Evolutionary conservation across 1,140 invertebrate species (phyloP), one percentile per base, ranked within the genome.

Genomic region (Oedothorax gibbosus): DNA sequence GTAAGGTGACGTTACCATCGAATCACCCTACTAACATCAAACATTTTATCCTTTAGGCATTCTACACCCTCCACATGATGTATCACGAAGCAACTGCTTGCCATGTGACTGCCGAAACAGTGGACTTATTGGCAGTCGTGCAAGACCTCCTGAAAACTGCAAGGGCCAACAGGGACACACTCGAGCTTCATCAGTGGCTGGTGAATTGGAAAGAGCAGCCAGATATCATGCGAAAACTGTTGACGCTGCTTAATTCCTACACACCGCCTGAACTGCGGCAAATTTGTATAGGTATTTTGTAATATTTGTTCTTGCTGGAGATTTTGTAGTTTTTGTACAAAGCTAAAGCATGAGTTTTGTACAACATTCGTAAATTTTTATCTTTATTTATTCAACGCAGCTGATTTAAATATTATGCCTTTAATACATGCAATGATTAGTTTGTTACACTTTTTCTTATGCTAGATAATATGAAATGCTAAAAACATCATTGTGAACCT

Each of bases 51-150:
- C 90, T 91, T 14, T 88, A 95, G 92, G 95, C 96, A 18, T 93
- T 98, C 88, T 94, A 95, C 90, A 97, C 96, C 86, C 90, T 98
- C 79, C 96, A 97, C 91, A 94, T 96, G 87, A 97, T 98, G 95
- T 95, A 97, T 89, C 96, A 98, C 88, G 96, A 98, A 90, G 96
- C 96, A 15, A 96, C 95, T 7, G 95, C 95, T 0, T 97, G 96
- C 88, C 95, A 96, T 89, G 93, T 97, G 15, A 94, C 94, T 7
- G 93, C 93, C 0, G 96, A 97, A 88, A 91, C 98, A 56, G 92
- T 95, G 12, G 95, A 97, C 84, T 91, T 97, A 11, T 91, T 98
- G 69, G 92, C 94, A 0, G 94, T 97, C 88, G 93, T 95, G 35
- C 91, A 93, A 5, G 93, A 95, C 85, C 90, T 96, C 6, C 92